A percentile compares a stretch with the other conserved stretches of the same genome.
phyloP scores from a whole-genome alignment of 2,797 vertebrate genomes.

The Hephaestus fuliginosus region DNA sequence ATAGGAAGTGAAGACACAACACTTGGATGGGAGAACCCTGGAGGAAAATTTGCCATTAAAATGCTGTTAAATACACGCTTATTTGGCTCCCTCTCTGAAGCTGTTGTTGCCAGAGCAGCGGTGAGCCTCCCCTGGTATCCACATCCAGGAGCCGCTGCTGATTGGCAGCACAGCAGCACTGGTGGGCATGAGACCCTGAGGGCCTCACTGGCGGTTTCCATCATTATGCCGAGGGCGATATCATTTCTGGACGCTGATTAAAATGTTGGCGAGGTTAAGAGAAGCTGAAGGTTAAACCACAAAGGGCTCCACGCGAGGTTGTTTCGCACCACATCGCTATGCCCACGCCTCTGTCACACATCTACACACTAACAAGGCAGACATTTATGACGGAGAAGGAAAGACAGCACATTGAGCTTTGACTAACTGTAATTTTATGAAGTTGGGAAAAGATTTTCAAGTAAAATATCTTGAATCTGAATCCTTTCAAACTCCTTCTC shows the following conservation, averaged over 20 bases:
- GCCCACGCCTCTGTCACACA: not conserved
- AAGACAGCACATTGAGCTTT: not conserved
- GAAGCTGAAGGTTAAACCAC: constrained; percentile 83
- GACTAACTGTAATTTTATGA: not conserved
- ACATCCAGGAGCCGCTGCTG: constrained; percentile 53
- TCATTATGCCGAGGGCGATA: constrained; percentile 71
- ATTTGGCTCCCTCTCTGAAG: constrained; percentile 50
- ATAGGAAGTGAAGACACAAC: constrained; percentile 50
- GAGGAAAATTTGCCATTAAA: constrained; percentile 68
- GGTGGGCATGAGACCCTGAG: constrained; percentile 61
- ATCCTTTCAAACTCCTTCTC: not conserved
- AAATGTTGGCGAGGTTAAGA: constrained; percentile 80
- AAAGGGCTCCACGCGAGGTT: constrained; percentile 65
- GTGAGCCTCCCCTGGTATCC: constrained; percentile 52
- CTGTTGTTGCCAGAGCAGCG: constrained; percentile 37
- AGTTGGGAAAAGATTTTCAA: not conserved
- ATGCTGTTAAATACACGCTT: constrained; percentile 69
- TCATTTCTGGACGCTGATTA: constrained; percentile 81
- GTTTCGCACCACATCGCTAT: constrained; percentile 30
- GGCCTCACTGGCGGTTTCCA: constrained; percentile 64
- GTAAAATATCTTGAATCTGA: not conserved
- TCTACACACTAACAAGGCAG: constrained; percentile 14
- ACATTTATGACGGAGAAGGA: constrained; percentile 12
- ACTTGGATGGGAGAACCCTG: constrained; percentile 32
- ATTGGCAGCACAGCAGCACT: constrained; percentile 71